Evolutionary conservation across 2,888 invertebrate genomes (phyloP), one percentile per base, ranked within the genome.

Genomic region (Epinotia bilunana): DNA sequence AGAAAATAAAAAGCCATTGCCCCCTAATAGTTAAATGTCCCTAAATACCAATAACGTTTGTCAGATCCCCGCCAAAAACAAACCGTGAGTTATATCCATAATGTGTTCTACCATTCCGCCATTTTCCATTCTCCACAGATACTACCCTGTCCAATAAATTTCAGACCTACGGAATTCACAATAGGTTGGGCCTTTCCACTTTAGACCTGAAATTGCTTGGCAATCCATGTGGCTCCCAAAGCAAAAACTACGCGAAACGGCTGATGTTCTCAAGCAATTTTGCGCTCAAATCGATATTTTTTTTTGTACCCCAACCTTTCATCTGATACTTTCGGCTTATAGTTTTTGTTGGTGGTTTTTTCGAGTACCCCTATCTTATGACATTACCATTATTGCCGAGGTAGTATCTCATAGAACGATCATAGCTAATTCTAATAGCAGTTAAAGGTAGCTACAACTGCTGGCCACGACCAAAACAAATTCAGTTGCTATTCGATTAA

Each of bases 101-200:
- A 91, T 91, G 90, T 93, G 90, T 93, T 90, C 89, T 88, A 82
- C 91, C 87, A 91, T 91, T 91, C 91, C 90, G 91, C 94, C 92
- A 93, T 94, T 94, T 93, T 92, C 93, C 91, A 94, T 94, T 94
- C 94, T 94, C 93, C 88, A 90, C 93, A 93, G 94, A 93, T 90
- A 91, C 90, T 91, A 88, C 84, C 80, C 91, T 92, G 94, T 94
- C 94, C 88, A 93, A 94, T 94, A 94, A 94, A 94, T 94, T 92
- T 94, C 90, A 91, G 90, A 87, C 88, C 90, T 89, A 90, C 88
- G 84, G 89, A 90, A 92, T 91, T 91, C 92, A 93, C 92, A 92
- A 94, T 92, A 93, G 93, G 92, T 91, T 91, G 90, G 90, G 88
- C 88, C 85, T 81, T 83, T 83, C 79, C 77, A 80, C 87, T 79